A percentile compares a stretch with the other conserved stretches of the same genome.
Conservation (phyloP, 2,888 invertebrate species). For the Arge pagana region DNA sequence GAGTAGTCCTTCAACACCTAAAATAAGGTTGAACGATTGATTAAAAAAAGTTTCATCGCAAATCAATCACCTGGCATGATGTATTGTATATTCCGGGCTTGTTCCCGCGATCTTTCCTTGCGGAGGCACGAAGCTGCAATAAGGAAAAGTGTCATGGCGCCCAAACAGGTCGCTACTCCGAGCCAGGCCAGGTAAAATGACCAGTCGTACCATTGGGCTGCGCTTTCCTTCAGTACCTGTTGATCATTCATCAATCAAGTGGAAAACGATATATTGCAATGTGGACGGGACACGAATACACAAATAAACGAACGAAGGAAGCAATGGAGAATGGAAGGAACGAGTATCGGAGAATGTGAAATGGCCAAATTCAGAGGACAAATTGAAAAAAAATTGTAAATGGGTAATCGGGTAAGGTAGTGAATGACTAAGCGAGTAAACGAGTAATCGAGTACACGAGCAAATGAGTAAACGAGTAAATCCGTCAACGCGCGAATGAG, state of each 20-base stretch:
- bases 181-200: slow-evolving; percentile 86
- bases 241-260: neutral
- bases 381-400: too few species aligned
- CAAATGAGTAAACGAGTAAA: too few species aligned
- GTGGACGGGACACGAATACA: too few species aligned
- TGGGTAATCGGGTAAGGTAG: too few species aligned
- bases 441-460: too few species aligned
- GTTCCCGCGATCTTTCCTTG: slow-evolving; percentile 75
- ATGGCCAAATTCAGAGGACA: too few species aligned
- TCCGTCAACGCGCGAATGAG: too few species aligned
- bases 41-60: neutral
- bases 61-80: slow-evolving; percentile 80
- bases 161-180: slow-evolving; percentile 76
- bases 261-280: too few species aligned
- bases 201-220: slow-evolving; percentile 80
- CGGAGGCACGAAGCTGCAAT: slow-evolving; percentile 78
- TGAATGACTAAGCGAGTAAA: too few species aligned
- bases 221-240: slow-evolving; percentile 75
- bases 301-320: neutral
- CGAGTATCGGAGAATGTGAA: neutral
- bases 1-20: slow-evolving; percentile 87
- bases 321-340: neutral
- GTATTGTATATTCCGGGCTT: slow-evolving; percentile 82
- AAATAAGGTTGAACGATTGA: slow-evolving; percentile 19
- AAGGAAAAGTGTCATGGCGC: slow-evolving; percentile 78